Evolutionary conservation across 2,888 invertebrate genomes (phyloP), one percentile per base, ranked within the genome.

Genomic region (Tetheella fluctuosa): DNA sequence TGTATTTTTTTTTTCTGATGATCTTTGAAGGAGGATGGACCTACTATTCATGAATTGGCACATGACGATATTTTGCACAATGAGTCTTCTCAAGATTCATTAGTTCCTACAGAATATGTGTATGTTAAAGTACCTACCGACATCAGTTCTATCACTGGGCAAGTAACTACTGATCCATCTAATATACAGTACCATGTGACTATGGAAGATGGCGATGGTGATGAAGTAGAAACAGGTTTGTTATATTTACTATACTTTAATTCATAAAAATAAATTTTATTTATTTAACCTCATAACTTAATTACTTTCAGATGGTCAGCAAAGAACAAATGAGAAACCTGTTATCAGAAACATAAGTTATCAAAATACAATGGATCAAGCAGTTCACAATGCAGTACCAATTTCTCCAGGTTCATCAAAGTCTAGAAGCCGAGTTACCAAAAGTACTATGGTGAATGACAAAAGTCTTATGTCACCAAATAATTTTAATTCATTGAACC

Each of bases 41-140:
- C 93, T 17, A 93, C 91, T 39, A 93, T 93, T 59, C 93, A 93
- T 81, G 93, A 93, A 73, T 74, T 93, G 62, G 89, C 85, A 34
- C 93, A 93, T 75, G 93, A 93, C 75, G 93, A 91, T 67, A 80
- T 86, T 17, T 63, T 88, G 61, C 88, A 86, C 37, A 85, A 72
- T 78, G 89, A 92, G 20, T 67, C 74, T 5, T 81, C 87, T 52
- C 88, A 84, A 69, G 92, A 91, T 64, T 65, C 85, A 13, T 58
- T 90, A 59, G 70, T 84, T 56, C 81, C 81, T 23, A 61, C 73
- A 30, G 79, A 80, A 42, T 91, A 83, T 83, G 76, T 86, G 12
- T 79, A 84, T n/a, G 74, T 89, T 57, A 78, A 85, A 23, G 62
- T 88, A 54, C 74, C 83, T 13, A 59, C 67, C 37, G 70, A 69